phyloP scores from a whole-genome alignment of 1,140 invertebrate species.

The Eueides isabella region DNA sequence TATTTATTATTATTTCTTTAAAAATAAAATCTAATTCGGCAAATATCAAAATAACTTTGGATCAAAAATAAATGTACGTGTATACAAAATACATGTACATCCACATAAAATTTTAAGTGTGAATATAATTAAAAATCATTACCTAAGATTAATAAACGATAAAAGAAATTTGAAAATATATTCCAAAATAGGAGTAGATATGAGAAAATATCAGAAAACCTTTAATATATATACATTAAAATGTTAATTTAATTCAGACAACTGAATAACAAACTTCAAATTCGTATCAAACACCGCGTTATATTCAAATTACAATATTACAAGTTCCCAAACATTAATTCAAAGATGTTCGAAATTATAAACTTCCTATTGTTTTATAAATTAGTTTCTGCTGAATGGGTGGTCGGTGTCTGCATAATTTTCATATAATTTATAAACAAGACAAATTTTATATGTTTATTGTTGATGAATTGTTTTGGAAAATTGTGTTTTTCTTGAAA shows the following conservation, averaged over 20 bases:
- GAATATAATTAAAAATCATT: no score
- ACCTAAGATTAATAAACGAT: no score
- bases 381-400: constrained; percentile 26
- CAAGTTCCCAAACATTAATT: constrained; percentile 27
- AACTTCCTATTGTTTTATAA: constrained; percentile 35
- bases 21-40: no score
- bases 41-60: no score
- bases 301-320: constrained; percentile 31
- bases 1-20: no score
- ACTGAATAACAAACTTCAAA: constrained; percentile 10
- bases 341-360: constrained; percentile 27
- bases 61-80: no score
- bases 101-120: no score
- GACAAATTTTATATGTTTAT: background rate
- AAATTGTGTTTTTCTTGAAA: background rate
- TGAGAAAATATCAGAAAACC: no score
- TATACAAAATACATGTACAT: no score
- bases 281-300: background rate
- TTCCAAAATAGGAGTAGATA: no score
- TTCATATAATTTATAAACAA: constrained; percentile 23
- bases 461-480: background rate
- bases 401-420: constrained; percentile 26
- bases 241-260: background rate
- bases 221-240: background rate
- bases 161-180: no score